These are phyloP conservation scores for Tethya wilhelma DNA, from an alignment of 37 sponge, comb jelly and placozoan genomes.

Conservation along the genomic window DNA sequence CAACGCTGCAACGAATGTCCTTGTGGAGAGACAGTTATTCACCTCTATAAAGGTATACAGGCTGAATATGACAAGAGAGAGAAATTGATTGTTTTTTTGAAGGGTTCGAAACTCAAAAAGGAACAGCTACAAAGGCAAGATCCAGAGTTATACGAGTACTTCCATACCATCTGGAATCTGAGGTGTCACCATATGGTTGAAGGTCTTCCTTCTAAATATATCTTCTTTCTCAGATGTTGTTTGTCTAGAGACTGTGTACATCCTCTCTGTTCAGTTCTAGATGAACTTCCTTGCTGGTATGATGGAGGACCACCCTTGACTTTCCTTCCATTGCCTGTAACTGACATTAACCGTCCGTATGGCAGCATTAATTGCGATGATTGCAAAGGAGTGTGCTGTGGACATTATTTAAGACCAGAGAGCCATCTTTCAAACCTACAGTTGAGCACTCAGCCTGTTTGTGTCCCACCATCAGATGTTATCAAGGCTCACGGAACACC, in stretches of 20 bases:
- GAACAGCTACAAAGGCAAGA: not conserved
- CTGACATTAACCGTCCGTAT: conserved; percentile 11
- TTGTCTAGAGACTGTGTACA: not conserved
- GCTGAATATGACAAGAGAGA: conserved; percentile 15
- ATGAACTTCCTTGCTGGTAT: not conserved
- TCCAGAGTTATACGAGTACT: not conserved
- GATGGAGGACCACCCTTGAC: conserved; percentile 12
- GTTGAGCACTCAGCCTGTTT: not conserved
- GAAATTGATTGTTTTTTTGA: conserved; percentile 23
- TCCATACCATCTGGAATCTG: not conserved
- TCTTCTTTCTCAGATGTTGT: not conserved
- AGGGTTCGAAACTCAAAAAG: conserved; percentile 22
- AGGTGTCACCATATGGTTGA: not conserved
- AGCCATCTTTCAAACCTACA: not conserved
- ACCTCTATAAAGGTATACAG: conserved; percentile 33
- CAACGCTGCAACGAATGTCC: conserved; percentile 2
- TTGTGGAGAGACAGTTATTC: conserved; percentile 42
- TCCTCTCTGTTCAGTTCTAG: not conserved
- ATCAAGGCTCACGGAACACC: not conserved
- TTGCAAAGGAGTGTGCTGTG: conserved; percentile 12
- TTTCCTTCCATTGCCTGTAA: conserved; percentile 21
- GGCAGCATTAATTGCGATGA: conserved; percentile 4
- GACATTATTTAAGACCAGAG: conserved; percentile 26
- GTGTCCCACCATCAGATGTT: not conserved
- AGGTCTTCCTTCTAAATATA: not conserved